These are phyloP conservation scores for Habrosyne pyritoides DNA, from an alignment of 2,888 invertebrate genomes.

Conservation along the genomic window DNA sequence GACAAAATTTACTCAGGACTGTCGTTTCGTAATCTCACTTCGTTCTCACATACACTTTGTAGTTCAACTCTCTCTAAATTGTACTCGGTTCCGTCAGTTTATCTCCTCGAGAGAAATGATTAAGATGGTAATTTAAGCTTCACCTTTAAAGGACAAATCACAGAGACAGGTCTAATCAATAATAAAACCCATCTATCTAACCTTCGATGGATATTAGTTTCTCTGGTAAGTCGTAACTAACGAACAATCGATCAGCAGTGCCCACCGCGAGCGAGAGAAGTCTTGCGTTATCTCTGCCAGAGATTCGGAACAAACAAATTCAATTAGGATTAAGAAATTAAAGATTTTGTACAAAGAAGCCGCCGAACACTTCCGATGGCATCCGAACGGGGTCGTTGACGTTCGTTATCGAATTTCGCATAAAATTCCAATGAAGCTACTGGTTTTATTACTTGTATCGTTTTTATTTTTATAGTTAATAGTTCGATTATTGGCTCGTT, in stretches of 20 bases:
- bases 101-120: conserved; percentile 26
- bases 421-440: conserved; percentile 44
- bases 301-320: conserved; percentile 76
- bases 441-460: conserved; percentile 30
- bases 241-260: conserved; percentile 60
- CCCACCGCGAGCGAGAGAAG: conserved; percentile 46
- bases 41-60: conserved; percentile 5
- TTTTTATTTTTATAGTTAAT: conserved; percentile 26
- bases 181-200: conserved; percentile 57
- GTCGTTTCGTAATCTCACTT: conserved; percentile 9
- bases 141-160: conserved; percentile 56
- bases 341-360: conserved; percentile 65
- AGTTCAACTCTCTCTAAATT: neutral
- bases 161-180: conserved; percentile 56
- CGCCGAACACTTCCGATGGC: conserved; percentile 60
- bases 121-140: conserved; percentile 41
- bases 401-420: conserved; percentile 56
- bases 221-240: conserved; percentile 22
- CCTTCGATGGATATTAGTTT: conserved; percentile 58
- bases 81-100: conserved; percentile 17
- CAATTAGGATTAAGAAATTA: conserved; percentile 83
- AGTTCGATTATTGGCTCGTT: conserved; percentile 17
- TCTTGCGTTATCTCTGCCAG: conserved; percentile 62
- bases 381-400: conserved; percentile 60
- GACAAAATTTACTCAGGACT: conserved; percentile 1